Evolutionary conservation across 2,888 invertebrate genomes (phyloP).

Genomic region (Machimus rusticus): DNA sequence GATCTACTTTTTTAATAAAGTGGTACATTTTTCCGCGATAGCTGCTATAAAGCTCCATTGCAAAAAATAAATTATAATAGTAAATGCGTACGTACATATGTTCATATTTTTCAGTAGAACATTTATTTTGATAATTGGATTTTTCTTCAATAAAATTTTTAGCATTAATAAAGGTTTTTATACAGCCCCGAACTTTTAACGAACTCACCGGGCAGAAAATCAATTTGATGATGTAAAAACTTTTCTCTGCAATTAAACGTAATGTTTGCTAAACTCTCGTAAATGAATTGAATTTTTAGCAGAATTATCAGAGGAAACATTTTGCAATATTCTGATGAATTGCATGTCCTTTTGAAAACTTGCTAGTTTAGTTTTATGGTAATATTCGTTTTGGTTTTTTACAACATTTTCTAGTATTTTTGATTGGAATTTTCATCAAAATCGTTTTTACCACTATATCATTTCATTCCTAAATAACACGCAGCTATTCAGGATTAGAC

Average conservation of each 20-base stretch:
- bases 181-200: too few relatives aligned
- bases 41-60: too few relatives aligned
- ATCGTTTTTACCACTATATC: slow-evolving; percentile 33
- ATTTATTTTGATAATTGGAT: too few relatives aligned
- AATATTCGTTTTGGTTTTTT: background rate
- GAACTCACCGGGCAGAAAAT: too few relatives aligned
- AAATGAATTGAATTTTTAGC: background rate
- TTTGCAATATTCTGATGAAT: background rate
- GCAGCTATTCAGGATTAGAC: slow-evolving; percentile 98
- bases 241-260: too few relatives aligned
- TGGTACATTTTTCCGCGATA: too few relatives aligned
- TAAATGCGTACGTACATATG: too few relatives aligned
- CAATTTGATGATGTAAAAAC: too few relatives aligned
- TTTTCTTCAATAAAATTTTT: background rate
- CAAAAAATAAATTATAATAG: too few relatives aligned
- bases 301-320: background rate
- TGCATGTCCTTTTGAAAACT: background rate
- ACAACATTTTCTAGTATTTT: slow-evolving; percentile 43
- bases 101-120: too few relatives aligned
- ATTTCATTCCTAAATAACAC: slow-evolving; percentile 49
- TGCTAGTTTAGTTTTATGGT: background rate
- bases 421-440: slow-evolving; percentile 35
- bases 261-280: background rate
- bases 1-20: too few relatives aligned
- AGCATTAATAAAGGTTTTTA: background rate